Conservation (phyloP, 2,797 vertebrate genomes). For the Labeo calbasu region DNA sequence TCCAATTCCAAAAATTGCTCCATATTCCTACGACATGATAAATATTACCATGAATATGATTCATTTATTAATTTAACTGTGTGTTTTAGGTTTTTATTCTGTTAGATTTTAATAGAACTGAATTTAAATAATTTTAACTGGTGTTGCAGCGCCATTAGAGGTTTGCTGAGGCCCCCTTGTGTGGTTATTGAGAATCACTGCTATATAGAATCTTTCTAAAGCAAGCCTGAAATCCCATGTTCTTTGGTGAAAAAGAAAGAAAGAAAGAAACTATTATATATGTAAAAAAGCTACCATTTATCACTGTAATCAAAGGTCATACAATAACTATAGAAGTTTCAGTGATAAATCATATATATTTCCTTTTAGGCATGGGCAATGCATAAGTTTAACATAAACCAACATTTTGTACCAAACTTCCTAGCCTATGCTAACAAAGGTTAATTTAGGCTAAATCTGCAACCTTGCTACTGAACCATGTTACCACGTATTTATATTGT, state of each 20-base stretch:
- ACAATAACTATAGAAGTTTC: too few relatives aligned
- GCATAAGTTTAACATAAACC: neutral
- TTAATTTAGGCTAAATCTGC: neutral
- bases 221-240: neutral
- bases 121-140: neutral
- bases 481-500: neutral
- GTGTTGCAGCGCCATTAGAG: neutral
- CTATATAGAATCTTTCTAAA: neutral
- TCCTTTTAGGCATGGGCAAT: neutral
- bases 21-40: neutral
- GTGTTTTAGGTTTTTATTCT: neutral
- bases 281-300: too few relatives aligned
- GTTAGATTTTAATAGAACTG: neutral
- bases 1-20: neutral
- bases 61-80: neutral
- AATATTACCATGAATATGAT: neutral
- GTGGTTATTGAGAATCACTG: neutral
- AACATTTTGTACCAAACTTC: neutral
- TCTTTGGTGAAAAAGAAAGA: neutral
- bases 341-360: neutral
- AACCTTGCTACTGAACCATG: neutral
- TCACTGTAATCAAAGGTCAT: neutral
- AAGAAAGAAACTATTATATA: too few relatives aligned
- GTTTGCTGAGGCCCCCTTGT: conserved; percentile 22
- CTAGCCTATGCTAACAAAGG: neutral